phyloP scores from a whole-genome alignment of 2,888 invertebrate species.

The Campoletis raptor region DNA sequence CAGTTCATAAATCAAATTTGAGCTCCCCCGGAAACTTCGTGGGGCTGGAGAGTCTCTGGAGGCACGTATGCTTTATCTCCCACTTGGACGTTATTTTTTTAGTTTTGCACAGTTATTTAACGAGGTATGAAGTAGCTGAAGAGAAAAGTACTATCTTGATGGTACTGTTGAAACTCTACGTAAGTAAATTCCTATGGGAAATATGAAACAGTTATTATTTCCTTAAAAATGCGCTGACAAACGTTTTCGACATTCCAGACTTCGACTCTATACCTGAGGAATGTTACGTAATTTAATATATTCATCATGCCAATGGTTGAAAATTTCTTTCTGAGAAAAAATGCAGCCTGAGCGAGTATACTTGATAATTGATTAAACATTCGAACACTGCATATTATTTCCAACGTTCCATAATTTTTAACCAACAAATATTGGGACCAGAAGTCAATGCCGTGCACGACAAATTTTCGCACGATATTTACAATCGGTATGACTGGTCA shows the following conservation, averaged over 20 bases:
- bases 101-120: not conserved
- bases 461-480: constrained; percentile 1
- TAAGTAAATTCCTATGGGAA: not conserved
- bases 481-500: not conserved
- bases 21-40: not conserved
- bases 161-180: not conserved
- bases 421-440: not conserved
- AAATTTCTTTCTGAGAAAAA: not conserved
- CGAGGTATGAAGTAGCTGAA: not conserved
- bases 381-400: not conserved
- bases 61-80: not conserved
- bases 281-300: not conserved
- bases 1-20: constrained; percentile 56
- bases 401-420: not conserved
- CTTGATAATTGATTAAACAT: not conserved
- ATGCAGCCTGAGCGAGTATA: not conserved
- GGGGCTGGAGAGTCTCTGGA: not conserved
- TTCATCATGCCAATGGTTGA: not conserved
- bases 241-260: not conserved
- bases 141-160: not conserved
- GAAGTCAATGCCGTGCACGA: not conserved
- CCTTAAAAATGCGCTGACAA: not conserved
- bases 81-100: not conserved
- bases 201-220: not conserved
- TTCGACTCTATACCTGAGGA: not conserved